Conservation (phyloP, 2,888 invertebrate genomes). For the Linnaemya vulpina region DNA sequence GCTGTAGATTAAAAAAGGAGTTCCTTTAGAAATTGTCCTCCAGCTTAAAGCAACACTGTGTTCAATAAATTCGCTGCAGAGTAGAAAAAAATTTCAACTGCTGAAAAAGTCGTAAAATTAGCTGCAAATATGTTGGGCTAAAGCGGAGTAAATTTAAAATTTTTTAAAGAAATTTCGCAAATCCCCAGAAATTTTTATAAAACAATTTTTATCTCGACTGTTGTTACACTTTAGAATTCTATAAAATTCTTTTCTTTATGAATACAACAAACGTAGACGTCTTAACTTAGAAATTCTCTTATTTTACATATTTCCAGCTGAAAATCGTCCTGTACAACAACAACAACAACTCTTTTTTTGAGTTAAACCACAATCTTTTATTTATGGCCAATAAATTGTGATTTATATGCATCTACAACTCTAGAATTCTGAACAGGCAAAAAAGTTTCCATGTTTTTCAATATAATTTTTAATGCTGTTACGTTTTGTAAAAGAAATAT, state of each 20-base stretch:
- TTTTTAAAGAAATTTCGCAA: not conserved
- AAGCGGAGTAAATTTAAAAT: not conserved
- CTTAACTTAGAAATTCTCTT: not conserved
- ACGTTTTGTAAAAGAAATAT: slow-evolving; percentile 1
- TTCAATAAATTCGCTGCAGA: too few species aligned
- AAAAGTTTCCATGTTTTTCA: not conserved
- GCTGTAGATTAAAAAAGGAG: too few species aligned
- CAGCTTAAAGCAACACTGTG: too few species aligned
- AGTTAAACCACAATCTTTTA: slow-evolving; percentile 46
- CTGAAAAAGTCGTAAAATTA: too few species aligned
- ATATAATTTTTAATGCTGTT: not conserved
- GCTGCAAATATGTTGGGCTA: too few species aligned
- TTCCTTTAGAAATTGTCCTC: too few species aligned
- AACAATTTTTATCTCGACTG: not conserved
- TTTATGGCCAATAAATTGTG: slow-evolving; percentile 68
- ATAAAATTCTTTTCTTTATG: not conserved
- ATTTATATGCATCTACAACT: slow-evolving; percentile 53
- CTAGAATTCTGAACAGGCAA: not conserved
- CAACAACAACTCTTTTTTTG: slow-evolving; percentile 15
- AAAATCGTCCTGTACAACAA: slow-evolving; percentile 13
- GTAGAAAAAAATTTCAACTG: too few species aligned
- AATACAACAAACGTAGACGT: not conserved
- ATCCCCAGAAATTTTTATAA: not conserved
- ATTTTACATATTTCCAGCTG: slow-evolving; percentile 4
- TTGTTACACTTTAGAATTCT: not conserved